Evolutionary conservation across 2,888 invertebrate species (phyloP).

Genomic region (Ceratothoa steindachneri): DNA sequence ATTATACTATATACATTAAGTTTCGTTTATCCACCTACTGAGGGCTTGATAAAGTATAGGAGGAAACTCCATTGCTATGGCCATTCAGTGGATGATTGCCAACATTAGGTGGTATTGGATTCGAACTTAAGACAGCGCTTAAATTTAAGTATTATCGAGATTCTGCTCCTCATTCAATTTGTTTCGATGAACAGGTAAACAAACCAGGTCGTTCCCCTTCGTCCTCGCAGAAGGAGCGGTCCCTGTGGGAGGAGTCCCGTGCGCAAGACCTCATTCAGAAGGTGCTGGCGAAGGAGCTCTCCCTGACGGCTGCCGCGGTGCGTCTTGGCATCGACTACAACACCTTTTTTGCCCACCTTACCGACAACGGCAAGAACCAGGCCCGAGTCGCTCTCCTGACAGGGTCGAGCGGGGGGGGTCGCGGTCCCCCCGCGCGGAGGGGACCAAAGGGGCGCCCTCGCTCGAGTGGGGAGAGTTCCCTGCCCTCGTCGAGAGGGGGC

Average conservation of each 20-base stretch:
- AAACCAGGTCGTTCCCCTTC: conserved; percentile 34
- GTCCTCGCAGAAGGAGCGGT: conserved; percentile 32
- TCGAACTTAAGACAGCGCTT: too few relatives aligned
- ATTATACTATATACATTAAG: too few relatives aligned
- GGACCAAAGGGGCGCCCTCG: neutral
- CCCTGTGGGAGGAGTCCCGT: conserved; percentile 47
- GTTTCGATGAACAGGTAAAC: too few relatives aligned
- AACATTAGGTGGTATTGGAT: too few relatives aligned
- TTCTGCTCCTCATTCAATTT: too few relatives aligned
- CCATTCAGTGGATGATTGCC: too few relatives aligned
- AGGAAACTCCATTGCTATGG: too few relatives aligned
- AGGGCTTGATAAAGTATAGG: too few relatives aligned
- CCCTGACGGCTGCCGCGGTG: conserved; percentile 46
- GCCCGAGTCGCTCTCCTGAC: conserved; percentile 36
- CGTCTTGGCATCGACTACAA: conserved; percentile 46
- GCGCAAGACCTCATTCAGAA: conserved; percentile 44
- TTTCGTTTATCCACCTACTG: too few relatives aligned
- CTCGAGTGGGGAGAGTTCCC: neutral
- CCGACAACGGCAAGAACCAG: conserved; percentile 46
- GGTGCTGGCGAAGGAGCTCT: conserved; percentile 42
- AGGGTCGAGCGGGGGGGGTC: conserved; percentile 23
- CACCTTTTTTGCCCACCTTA: conserved; percentile 46
- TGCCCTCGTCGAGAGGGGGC: neutral
- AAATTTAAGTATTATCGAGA: too few relatives aligned
- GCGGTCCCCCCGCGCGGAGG: neutral